phyloP scores from a whole-genome alignment of 2,888 invertebrate species.

The Spilarctia lutea region DNA sequence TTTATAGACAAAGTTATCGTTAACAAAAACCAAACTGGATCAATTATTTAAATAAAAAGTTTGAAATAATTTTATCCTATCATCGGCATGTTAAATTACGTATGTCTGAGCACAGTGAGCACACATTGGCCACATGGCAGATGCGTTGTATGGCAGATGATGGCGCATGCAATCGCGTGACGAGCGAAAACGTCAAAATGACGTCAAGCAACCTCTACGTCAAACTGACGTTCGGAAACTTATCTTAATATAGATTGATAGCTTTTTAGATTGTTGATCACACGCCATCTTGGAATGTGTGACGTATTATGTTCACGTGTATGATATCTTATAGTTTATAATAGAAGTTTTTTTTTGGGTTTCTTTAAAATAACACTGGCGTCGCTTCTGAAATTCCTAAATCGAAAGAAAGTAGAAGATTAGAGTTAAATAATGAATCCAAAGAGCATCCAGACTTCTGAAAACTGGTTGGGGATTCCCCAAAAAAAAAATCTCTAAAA shows the following conservation, averaged over 20 bases:
- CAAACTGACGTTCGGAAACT: slow-evolving; percentile 12
- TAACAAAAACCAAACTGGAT: background rate
- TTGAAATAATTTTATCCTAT: background rate
- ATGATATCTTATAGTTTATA: background rate
- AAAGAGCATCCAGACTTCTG: background rate
- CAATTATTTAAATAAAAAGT: too few species aligned
- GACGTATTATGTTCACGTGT: background rate
- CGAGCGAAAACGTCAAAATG: slow-evolving; percentile 11
- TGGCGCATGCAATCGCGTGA: slow-evolving; percentile 4
- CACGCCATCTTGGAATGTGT: background rate
- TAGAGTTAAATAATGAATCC: background rate
- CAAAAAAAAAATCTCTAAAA: background rate
- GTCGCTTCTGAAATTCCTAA: background rate
- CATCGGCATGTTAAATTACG: background rate
- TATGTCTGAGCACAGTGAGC: background rate
- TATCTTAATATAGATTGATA: slow-evolving; percentile 9
- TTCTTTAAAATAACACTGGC: background rate
- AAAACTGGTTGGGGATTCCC: background rate
- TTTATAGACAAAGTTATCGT: background rate
- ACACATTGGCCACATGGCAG: background rate
- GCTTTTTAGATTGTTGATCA: slow-evolving; percentile 3
- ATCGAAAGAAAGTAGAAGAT: background rate
- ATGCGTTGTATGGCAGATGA: background rate
- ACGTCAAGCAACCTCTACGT: slow-evolving; percentile 19
- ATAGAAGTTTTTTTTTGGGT: background rate